Evolutionary conservation across 1,140 invertebrate genomes (phyloP), one percentile per base, ranked within the genome.

Genomic region (Drosophila eugracilis): DNA sequence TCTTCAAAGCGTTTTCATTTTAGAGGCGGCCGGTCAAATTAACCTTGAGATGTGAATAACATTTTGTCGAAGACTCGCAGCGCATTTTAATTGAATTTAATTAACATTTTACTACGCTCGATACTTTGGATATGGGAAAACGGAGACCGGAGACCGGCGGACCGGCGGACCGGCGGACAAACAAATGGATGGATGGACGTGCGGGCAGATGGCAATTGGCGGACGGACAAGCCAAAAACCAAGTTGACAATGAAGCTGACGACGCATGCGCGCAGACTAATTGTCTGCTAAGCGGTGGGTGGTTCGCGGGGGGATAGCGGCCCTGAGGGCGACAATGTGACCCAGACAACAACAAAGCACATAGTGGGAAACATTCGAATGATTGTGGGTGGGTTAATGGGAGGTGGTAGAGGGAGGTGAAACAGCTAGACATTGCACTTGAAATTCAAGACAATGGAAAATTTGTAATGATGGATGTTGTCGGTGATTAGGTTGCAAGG

Each of bases 21-120:
- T 73, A 62, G 49, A 50, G 58, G 45, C 36, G 60, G 57, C 65
- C 52, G 65, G 81, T 48, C 81, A 47, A 85, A 86, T 85, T 85
- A 85, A 81, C 81, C 81, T 85, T 85, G 83, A 85, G 88, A 71
- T 63, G 62, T 60, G 83, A 81, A 85, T 85, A 85, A 86, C 81
- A 86, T 85, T 85, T 86, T 57, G 83, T 86, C 83, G 81, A 86
- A 85, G 77, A 85, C 83, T 60, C 67, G 81, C 69, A 32, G 65
- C 81, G 81, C 81, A 85, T 85, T 85, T 85, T 85, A 85, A 85
- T 85, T 85, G 83, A 86, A 86, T 85, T 85, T 85, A 85, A 88
- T 85, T 85, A 88, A 75, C 62, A 86, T 81, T 77, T 85, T 74
- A 83, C 78, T 80, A 85, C 73, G 78, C 55, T 71, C 81, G 62